Evolutionary conservation across 2,113 vertebrate species (phyloP), one percentile per base, ranked within the genome.

Genomic region (Prochilodus magdalenae): DNA sequence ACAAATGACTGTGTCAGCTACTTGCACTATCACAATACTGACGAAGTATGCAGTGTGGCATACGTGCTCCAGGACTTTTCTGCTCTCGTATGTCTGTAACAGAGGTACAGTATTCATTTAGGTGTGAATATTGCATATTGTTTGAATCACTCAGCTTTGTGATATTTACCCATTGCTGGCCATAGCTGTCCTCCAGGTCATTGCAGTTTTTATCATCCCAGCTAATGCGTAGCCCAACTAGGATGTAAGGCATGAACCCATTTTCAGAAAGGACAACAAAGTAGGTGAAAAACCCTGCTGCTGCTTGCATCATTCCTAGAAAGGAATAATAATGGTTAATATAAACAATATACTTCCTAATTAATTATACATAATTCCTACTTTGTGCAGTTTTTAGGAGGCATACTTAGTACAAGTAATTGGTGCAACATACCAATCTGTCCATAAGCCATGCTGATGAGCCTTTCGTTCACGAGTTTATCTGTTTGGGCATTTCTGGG

Each of bases 401-500:
- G 40, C 40, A 44, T 44, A 44, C 11, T 44, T 7, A 8, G 40
- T 44, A 10, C 5, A 29, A 66, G 26, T 13, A 51, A 51, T 12
- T 22, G 69, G 4, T 20, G 11, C 2, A 47, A 24, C 87, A 88
- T 89, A 97, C 96, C 96, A 0, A 97, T 97, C 88, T 97, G 96
- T 79, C 97, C 97, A 0, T 98, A 98, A 15, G 97, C 96, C 86
- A 97, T 98, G 86, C 95, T 97, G 90, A 98, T 98, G 0, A 98
- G 95, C 36, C 97, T 90, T 85, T 97, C 95, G 0, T 98, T 98
- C 80, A 98, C 97, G 83, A 98, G 93, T 83, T 98, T 97, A 87
- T 98, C 97, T 0, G 96, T 97, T 83, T 95, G 93, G 0, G 97
- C 91, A 89, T 98, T 97, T 67, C 97, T 83, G 0, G 97, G 97